Percentiles rank a stretch among this genome's conserved stretches.
Evolutionary conservation across 2,113 vertebrate genomes (phyloP).

Genomic region (Candoia aspera): DNA sequence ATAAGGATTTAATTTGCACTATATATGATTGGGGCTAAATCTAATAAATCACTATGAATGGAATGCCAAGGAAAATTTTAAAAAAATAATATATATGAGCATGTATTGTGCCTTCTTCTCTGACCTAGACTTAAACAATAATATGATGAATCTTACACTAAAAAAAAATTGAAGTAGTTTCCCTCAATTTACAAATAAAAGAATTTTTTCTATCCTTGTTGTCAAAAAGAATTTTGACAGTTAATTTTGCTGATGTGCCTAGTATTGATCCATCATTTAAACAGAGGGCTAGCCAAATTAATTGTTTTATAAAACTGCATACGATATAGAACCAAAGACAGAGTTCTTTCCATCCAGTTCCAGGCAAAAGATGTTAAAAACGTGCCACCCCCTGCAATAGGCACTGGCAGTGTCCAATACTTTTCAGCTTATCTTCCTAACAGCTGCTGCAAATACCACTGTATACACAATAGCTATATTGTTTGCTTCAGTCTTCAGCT

Average conservation of each 20-base stretch:
- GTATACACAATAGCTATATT: neutral
- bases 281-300: neutral
- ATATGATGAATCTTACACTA: neutral
- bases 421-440: neutral
- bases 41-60: neutral
- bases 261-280: neutral
- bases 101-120: neutral
- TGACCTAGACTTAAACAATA: neutral
- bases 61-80: neutral
- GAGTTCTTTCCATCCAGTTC: neutral
- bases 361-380: neutral
- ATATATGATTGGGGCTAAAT: neutral
- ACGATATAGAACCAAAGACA: neutral
- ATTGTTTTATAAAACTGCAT: neutral
- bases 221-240: neutral
- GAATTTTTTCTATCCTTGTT: neutral
- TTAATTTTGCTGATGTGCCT: neutral
- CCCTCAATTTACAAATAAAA: neutral
- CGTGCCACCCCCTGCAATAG: neutral
- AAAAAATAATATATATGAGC: neutral
- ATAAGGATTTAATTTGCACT: neutral
- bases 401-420: neutral
- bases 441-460: neutral
- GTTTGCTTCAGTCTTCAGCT: no score
- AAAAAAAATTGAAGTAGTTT: neutral